A percentile compares a stretch with the other conserved stretches of the same genome.
phyloP scores from a whole-genome alignment of 2,888 invertebrate genomes.

The Andrena hattorfiana region DNA sequence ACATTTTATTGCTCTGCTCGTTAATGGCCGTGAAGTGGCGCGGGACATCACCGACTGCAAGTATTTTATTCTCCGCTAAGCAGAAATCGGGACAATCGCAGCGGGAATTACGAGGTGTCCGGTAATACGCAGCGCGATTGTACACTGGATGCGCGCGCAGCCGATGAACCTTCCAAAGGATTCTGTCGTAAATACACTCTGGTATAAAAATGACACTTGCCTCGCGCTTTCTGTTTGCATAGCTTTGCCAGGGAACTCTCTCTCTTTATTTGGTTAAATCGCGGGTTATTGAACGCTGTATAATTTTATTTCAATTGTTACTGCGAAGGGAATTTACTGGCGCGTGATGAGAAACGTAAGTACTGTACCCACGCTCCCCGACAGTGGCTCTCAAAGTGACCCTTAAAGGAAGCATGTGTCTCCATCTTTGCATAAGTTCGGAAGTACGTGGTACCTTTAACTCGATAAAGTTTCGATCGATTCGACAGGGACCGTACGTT shows the following conservation, averaged over 20 bases:
- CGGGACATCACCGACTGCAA: background rate
- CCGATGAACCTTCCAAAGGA: no score
- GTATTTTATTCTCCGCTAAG: conserved; percentile 1
- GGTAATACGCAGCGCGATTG: background rate
- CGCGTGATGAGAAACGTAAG: conserved; percentile 14
- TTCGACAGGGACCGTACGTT: background rate
- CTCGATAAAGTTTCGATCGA: background rate
- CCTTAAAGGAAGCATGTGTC: background rate
- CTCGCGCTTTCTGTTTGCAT: no score
- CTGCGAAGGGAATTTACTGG: conserved; percentile 4
- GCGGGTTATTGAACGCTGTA: no score
- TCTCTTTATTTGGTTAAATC: no score
- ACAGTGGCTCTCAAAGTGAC: background rate
- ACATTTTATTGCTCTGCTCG: conserved; percentile 17
- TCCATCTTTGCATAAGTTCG: background rate
- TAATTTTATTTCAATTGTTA: conserved; percentile 9
- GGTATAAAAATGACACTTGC: no score
- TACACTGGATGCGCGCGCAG: background rate
- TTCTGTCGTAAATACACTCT: no score
- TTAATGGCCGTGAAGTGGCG: conserved; percentile 13
- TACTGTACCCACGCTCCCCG: background rate
- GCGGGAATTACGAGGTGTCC: background rate
- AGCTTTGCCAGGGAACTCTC: no score
- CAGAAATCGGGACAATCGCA: conserved; percentile 12
- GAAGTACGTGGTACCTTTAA: background rate